Evolutionary conservation across 2,888 invertebrate species (phyloP).

Genomic region (Lasioglossum leucozonium): DNA sequence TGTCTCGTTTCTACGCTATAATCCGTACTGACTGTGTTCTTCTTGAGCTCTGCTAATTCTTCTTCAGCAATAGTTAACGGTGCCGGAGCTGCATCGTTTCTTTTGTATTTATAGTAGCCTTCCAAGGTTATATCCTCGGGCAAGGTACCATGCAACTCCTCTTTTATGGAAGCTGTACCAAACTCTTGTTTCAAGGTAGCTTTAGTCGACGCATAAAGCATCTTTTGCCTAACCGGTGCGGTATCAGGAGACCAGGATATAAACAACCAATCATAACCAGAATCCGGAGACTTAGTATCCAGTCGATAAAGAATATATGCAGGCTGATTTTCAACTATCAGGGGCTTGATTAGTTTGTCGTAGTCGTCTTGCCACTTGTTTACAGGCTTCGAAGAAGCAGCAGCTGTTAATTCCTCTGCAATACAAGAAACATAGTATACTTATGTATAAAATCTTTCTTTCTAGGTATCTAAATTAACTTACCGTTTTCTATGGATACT

Average conservation of each 20-base stretch:
- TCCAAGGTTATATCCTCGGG: constrained; percentile 92
- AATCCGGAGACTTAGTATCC: constrained; percentile 90
- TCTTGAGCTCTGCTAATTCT: constrained; percentile 91
- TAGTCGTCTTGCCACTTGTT: constrained; percentile 95
- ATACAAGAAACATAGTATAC: neutral
- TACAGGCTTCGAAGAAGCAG: constrained; percentile 88
- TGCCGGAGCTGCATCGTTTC: constrained; percentile 92
- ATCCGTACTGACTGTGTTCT: constrained; percentile 88
- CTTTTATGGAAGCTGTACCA: constrained; percentile 96
- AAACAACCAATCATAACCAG: constrained; percentile 96
- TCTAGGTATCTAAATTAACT: constrained; percentile 62
- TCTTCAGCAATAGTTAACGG: constrained; percentile 96
- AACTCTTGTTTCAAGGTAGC: constrained; percentile 98
- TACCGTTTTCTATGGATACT: constrained; percentile 95
- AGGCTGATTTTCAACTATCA: constrained; percentile 92
- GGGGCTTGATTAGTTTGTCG: constrained; percentile 89
- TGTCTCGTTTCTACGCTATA: constrained; percentile 93
- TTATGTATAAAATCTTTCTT: neutral
- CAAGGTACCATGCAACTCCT: constrained; percentile 96
- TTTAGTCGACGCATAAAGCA: constrained; percentile 99
- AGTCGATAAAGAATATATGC: constrained; percentile 94
- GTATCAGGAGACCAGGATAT: constrained; percentile 98
- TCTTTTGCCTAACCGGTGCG: constrained; percentile 96
- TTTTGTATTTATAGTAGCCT: constrained; percentile 93
- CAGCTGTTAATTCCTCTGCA: constrained; percentile 91